Conservation (phyloP, 2,888 invertebrate genomes). For the Megamerina dolium region DNA sequence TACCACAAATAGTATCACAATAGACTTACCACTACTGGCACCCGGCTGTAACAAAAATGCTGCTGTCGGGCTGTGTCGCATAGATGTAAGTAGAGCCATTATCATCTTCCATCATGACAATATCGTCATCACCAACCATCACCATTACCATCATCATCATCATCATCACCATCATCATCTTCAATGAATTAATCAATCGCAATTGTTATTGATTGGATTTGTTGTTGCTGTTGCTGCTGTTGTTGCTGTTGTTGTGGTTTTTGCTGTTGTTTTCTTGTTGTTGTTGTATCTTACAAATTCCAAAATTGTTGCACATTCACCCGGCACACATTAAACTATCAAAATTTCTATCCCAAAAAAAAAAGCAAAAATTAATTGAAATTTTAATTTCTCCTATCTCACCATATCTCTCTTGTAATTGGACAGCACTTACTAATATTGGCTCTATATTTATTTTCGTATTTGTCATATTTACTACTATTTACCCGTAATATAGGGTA, state of each 20-base stretch:
- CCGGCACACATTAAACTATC: too few relatives aligned
- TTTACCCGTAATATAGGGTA: too few relatives aligned
- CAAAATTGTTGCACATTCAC: background rate
- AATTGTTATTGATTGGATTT: background rate
- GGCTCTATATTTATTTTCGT: background rate
- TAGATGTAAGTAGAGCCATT: constrained; percentile 38
- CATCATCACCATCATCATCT: too few relatives aligned
- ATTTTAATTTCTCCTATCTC: background rate
- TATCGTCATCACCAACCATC: too few relatives aligned
- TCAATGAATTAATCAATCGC: background rate
- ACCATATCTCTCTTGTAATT: too few relatives aligned
- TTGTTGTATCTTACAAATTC: background rate
- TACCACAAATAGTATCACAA: constrained; percentile 37
- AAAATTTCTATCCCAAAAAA: background rate
- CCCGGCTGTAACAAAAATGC: constrained; percentile 34
- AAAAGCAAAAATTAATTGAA: background rate
- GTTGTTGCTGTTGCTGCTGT: background rate
- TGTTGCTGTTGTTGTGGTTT: background rate
- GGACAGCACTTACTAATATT: background rate
- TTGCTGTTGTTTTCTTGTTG: background rate
- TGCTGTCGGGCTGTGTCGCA: constrained; percentile 40
- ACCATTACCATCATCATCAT: too few relatives aligned
- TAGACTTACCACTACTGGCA: constrained; percentile 36
- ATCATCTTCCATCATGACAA: too few relatives aligned
- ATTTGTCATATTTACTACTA: background rate